A percentile compares a stretch with the other conserved stretches of the same genome.
phyloP scores from a whole-genome alignment of 2,888 invertebrate species.

The Zeuzera pyrina region DNA sequence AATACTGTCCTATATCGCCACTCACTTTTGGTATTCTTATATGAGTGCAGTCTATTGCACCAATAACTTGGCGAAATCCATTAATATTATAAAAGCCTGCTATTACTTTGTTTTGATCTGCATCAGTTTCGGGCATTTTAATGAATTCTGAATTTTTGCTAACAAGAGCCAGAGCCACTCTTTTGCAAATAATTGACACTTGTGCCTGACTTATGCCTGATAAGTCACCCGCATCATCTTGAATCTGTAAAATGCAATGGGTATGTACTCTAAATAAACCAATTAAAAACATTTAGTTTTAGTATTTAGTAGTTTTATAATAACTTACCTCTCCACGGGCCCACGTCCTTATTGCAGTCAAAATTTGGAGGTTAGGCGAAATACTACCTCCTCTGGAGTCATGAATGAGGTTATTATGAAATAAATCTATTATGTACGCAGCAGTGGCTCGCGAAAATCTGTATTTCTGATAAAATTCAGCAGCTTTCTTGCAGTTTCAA shows the following conservation, averaged over 20 bases:
- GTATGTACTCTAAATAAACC: too few relatives aligned
- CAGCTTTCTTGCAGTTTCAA: not conserved
- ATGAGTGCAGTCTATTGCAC: slow-evolving; percentile 13
- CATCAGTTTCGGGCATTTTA: slow-evolving; percentile 2
- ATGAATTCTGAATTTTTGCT: not conserved
- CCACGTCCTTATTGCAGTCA: slow-evolving; percentile 1
- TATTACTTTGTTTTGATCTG: not conserved
- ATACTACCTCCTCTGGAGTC: slow-evolving; percentile 1
- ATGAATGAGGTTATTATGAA: not conserved
- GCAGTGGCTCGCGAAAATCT: slow-evolving; percentile 4
- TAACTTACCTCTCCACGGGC: slow-evolving; percentile 2
- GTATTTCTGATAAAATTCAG: slow-evolving; percentile 1
- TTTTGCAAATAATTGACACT: not conserved
- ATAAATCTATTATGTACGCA: not conserved
- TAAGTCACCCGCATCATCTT: slow-evolving; percentile 8
- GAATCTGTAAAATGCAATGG: slow-evolving; percentile 4
- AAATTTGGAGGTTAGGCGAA: slow-evolving; percentile 2
- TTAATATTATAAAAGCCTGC: not conserved
- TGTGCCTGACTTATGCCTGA: slow-evolving; percentile 4
- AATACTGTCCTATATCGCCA: slow-evolving; percentile 9
- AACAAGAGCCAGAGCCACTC: slow-evolving; percentile 3
- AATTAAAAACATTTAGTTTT: too few relatives aligned
- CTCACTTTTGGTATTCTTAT: slow-evolving; percentile 12
- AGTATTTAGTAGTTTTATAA: not conserved
- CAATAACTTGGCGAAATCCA: slow-evolving; percentile 6